A percentile compares a stretch with the other conserved stretches of the same genome.
Conservation (phyloP, 2,888 invertebrate genomes). For the Carterocephalus palaemon region DNA sequence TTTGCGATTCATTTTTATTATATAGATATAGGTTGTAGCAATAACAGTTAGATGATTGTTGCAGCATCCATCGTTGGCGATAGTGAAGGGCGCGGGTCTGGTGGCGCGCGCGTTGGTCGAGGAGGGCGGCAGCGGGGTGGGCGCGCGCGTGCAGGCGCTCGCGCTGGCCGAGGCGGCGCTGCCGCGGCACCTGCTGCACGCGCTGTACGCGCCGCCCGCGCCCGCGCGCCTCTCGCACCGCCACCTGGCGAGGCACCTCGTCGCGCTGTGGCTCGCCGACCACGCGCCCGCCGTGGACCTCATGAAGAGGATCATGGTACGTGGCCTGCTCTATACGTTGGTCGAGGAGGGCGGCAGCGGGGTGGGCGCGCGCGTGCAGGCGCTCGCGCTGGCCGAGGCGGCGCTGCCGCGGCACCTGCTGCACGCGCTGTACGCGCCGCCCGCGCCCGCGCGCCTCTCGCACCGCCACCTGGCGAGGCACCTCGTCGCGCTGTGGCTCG, state of each 20-base stretch:
- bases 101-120: constrained; percentile 98
- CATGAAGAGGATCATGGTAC: constrained; percentile 92
- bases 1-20: no score
- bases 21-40: no score
- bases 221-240: constrained; percentile 87
- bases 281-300: constrained; percentile 94
- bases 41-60: neutral
- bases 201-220: constrained; percentile 90
- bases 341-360: constrained; percentile 98
- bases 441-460: constrained; percentile 82
- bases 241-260: constrained; percentile 93
- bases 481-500: constrained; percentile 96
- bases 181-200: constrained; percentile 93
- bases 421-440: constrained; percentile 93
- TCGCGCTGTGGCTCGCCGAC: constrained; percentile 97
- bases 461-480: constrained; percentile 94
- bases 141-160: constrained; percentile 95
- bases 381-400: constrained; percentile 96
- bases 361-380: constrained; percentile 96
- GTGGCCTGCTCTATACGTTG: constrained; percentile 76
- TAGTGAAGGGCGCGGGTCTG: constrained; percentile 98
- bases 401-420: constrained; percentile 95
- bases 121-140: constrained; percentile 95
- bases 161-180: constrained; percentile 98
- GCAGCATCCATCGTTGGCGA: constrained; percentile 97